Evolutionary conservation across 1,140 invertebrate species (phyloP).

Genomic region (Apis florea): DNA sequence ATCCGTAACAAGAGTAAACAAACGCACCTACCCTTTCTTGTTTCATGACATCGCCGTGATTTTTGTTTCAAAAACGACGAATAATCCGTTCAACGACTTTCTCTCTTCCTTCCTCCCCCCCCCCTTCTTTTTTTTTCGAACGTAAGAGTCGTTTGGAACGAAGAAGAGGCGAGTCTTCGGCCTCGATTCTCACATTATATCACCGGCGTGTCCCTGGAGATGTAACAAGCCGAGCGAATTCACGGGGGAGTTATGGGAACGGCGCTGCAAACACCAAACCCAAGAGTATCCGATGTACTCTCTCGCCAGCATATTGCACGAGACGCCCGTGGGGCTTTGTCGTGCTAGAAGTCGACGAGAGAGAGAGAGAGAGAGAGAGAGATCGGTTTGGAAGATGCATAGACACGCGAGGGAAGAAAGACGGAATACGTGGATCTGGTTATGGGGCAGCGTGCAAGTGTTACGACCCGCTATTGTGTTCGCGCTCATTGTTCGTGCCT

Average conservation of each 20-base stretch:
- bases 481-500: slow-evolving; percentile 53
- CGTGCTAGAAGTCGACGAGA: slow-evolving; percentile 70
- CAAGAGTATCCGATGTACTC: slow-evolving; percentile 74
- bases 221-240: slow-evolving; percentile 60
- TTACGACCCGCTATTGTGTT: slow-evolving; percentile 69
- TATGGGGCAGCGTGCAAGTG: slow-evolving; percentile 64
- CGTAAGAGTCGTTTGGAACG: no score
- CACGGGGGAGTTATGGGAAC: slow-evolving; percentile 76
- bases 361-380: neutral
- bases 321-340: slow-evolving; percentile 70
- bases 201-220: slow-evolving; percentile 70
- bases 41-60: no score
- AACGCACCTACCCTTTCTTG: no score
- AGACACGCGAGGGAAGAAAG: neutral
- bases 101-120: neutral
- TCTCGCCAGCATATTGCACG: slow-evolving; percentile 76
- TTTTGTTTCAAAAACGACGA: no score
- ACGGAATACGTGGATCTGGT: slow-evolving; percentile 26
- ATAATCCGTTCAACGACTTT: no score
- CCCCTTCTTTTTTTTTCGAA: neutral
- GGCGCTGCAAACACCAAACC: slow-evolving; percentile 65
- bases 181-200: slow-evolving; percentile 78
- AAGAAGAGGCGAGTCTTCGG: slow-evolving; percentile 9
- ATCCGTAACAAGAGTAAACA: neutral
- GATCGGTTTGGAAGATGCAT: neutral